Percentiles rank a stretch among this genome's conserved stretches.
Conservation (phyloP, 2,797 vertebrate genomes). For the Sitta carolinensis region DNA sequence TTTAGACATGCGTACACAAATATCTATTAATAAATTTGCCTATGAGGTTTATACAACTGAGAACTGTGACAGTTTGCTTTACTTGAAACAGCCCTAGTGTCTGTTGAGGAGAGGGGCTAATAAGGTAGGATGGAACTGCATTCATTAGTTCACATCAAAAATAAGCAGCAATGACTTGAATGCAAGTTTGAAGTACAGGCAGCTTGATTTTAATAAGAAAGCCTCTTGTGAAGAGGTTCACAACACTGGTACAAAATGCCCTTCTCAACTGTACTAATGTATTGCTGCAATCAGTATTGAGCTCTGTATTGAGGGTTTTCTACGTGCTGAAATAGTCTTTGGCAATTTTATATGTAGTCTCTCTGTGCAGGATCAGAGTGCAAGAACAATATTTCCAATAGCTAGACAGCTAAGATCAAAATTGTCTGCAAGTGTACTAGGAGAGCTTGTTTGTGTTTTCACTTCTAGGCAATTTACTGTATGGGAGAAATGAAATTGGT, state of each 20-base stretch:
- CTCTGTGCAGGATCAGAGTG: background rate
- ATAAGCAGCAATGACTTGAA: background rate
- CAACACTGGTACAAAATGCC: background rate
- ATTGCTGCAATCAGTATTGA: background rate
- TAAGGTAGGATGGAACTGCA: background rate
- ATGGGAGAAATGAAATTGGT: background rate
- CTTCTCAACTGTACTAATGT: background rate
- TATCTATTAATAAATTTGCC: background rate
- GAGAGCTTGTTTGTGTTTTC: background rate
- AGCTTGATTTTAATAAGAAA: background rate
- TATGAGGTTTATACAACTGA: background rate
- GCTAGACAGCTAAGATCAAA: background rate
- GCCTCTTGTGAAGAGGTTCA: background rate
- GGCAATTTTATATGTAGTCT: background rate
- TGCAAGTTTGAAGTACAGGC: background rate
- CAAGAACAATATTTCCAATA: background rate
- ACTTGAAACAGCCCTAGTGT: background rate
- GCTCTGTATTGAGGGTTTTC: background rate
- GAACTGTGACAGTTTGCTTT: background rate
- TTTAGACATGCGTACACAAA: background rate
- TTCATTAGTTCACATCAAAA: background rate
- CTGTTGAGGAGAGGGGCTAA: background rate
- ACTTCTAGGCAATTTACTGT: background rate
- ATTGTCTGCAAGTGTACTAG: background rate
- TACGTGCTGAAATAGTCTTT: accelerated